Base-by-base conservation (phyloP, 2,888 invertebrate genomes). In the Hanleya hanleyi region DNA sequence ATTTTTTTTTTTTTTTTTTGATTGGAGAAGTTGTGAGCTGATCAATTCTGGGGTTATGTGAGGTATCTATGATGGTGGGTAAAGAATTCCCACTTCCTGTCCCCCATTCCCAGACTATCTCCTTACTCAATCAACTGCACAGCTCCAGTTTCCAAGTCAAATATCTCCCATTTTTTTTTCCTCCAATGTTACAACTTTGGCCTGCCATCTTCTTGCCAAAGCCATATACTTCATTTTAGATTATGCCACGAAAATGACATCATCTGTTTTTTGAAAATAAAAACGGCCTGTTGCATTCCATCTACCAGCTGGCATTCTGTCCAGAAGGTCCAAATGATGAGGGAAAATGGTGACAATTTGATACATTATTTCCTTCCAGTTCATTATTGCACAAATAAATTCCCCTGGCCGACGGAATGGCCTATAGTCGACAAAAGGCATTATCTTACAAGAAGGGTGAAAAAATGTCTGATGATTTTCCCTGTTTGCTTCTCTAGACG, bases 231-330 rank as follows among this genome's bases (percentile, higher is more conserved):
- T 57, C 57, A 57, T 57, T 57, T 57, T 57, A 57, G 26, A 57
- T 57, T 57, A 57, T 57, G 9, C 57, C 15, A 15, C 41, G 18
- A 9, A 15, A 57, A 29, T 57, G 57, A 57, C 57, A 57, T 57
- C 57, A 57, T 57, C 32, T 57, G 4, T 29, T 22, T 9, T 29
- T 22, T 22, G 57, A 57, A 57, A 57, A 57, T 57, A 57, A 57
- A 57, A 57, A 57, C 57, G 22, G 57, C 57, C 57, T 57, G 57
- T 57, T 57, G 57, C 22, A 57, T 57, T 57, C 57, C 57, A 57
- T 1, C 4, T 15, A 29, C 22, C 57, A 57, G 57, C 57, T 57
- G 57, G 15, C 9, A 4, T 57, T 29, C 29, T 57, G 57, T 47
- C 47, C 22, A 22, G 47, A 22, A 7, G 22, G 47, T 1, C 47